Conservation (phyloP, 2,113 vertebrate genomes). For the Regulus satrapa region DNA sequence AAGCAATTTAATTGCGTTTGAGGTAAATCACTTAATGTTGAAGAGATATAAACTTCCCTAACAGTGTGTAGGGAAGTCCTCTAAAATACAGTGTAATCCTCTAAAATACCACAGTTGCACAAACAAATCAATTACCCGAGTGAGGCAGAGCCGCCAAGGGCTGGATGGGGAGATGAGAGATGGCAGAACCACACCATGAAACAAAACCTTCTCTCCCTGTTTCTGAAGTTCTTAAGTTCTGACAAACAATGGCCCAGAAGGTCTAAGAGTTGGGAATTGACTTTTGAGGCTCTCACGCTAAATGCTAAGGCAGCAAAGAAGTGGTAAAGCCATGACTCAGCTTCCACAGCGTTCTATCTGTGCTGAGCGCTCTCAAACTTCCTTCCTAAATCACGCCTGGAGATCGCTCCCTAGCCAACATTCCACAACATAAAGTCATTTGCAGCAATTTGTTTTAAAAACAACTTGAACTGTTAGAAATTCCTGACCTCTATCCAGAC, state of each 20-base stretch:
- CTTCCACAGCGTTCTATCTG: neutral
- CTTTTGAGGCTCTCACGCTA: neutral
- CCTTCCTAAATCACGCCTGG: neutral
- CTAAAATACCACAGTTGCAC: neutral
- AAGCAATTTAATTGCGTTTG: neutral
- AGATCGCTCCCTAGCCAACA: neutral
- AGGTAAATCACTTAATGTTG: neutral
- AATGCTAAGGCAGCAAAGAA: neutral
- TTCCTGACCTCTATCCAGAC: neutral
- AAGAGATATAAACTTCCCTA: neutral
- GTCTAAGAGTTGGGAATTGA: neutral
- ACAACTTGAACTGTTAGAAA: neutral
- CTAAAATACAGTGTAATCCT: conserved; percentile 1
- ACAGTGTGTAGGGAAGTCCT: neutral
- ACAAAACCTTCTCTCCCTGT: neutral
- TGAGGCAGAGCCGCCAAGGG: neutral
- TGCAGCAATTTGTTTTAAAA: neutral
- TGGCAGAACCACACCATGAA: neutral
- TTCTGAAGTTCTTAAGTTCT: neutral
- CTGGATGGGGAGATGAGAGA: neutral
- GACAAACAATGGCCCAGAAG: neutral
- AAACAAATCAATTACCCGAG: conserved; percentile 4
- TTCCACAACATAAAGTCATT: neutral
- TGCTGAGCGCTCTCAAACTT: neutral
- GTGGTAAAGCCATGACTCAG: neutral